Percentiles rank a stretch among this genome's conserved stretches.
phyloP scores from a whole-genome alignment of 2,797 vertebrate genomes.

The Thamnophis elegans region DNA sequence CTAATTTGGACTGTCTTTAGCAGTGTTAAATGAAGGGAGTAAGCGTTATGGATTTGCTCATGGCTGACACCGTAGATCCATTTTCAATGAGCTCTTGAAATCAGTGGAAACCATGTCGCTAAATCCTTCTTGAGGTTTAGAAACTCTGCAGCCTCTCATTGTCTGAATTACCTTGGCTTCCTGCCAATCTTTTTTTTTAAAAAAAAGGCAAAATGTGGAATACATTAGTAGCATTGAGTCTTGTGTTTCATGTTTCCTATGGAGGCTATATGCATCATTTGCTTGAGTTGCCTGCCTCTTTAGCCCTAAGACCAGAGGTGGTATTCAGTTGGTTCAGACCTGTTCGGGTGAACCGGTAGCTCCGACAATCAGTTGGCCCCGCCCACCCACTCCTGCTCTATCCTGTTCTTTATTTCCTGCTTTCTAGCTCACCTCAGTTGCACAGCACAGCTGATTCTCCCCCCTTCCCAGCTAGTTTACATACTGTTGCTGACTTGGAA shows the following conservation, averaged over 20 bases:
- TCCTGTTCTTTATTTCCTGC: no score
- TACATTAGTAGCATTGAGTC: constrained; percentile 35
- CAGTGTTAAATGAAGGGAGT: constrained; percentile 33
- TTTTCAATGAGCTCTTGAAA: constrained; percentile 45
- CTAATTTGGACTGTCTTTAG: constrained; percentile 20
- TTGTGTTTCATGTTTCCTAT: constrained; percentile 46
- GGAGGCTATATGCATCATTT: constrained; percentile 42
- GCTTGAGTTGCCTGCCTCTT: constrained; percentile 44
- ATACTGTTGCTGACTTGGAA: no score
- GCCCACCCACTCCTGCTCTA: no score
- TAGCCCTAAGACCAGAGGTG: constrained; percentile 16
- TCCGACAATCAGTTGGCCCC: no score
- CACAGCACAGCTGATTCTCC: no score
- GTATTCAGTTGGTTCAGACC: no score
- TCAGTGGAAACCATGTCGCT: constrained; percentile 42
- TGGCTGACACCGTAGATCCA: constrained; percentile 40
- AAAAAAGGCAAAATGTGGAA: constrained; percentile 30
- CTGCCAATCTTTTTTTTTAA: constrained; percentile 34
- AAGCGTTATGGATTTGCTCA: constrained; percentile 43
- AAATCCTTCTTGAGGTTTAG: constrained; percentile 47
- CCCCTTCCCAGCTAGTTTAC: no score
- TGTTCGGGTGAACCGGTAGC: no score
- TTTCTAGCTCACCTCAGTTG: no score
- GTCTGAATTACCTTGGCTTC: constrained; percentile 46
- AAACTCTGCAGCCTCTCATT: constrained; percentile 25